Evolutionary conservation across 2,888 invertebrate genomes (phyloP).

Genomic region (Drosophila pseudotalamancana): DNA sequence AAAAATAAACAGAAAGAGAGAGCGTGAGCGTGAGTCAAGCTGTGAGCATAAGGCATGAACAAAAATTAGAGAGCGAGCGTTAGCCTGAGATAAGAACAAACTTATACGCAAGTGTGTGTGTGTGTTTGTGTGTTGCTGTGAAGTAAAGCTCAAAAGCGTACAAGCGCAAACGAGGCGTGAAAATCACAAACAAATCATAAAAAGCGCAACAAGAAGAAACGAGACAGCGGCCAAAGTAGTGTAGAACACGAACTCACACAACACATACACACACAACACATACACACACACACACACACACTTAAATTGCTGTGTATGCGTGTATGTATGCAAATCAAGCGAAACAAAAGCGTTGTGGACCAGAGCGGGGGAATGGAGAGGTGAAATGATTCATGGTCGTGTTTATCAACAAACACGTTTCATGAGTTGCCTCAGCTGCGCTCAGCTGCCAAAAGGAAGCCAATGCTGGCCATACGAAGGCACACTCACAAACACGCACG

Average conservation of each 20-base stretch:
- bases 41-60: too few species aligned
- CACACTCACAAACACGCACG: background rate
- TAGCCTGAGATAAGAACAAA: slow-evolving; percentile 49
- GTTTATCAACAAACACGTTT: slow-evolving; percentile 79
- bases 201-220: slow-evolving; percentile 73
- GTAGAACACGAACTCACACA: slow-evolving; percentile 23
- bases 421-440: slow-evolving; percentile 52
- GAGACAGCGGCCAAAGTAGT: slow-evolving; percentile 10
- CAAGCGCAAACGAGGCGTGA: slow-evolving; percentile 71
- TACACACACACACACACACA: background rate
- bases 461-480: slow-evolving; percentile 48
- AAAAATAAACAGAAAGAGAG: background rate
- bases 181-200: slow-evolving; percentile 77
- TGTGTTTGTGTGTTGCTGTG: slow-evolving; percentile 8
- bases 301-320: slow-evolving; percentile 41
- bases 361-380: slow-evolving; percentile 3
- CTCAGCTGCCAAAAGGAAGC: slow-evolving; percentile 62
- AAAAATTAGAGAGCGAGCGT: slow-evolving; percentile 10
- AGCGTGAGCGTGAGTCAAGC: slow-evolving; percentile 1
- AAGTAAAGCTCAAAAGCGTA: slow-evolving; percentile 58
- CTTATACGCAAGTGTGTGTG: slow-evolving; percentile 9
- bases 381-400: slow-evolving; percentile 77
- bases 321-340: slow-evolving; percentile 68
- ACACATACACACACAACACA: too few species aligned
- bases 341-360: slow-evolving; percentile 43